These are phyloP conservation scores for Dione vanillae DNA, from an alignment of 2,888 invertebrate species.

Conservation along the genomic window DNA sequence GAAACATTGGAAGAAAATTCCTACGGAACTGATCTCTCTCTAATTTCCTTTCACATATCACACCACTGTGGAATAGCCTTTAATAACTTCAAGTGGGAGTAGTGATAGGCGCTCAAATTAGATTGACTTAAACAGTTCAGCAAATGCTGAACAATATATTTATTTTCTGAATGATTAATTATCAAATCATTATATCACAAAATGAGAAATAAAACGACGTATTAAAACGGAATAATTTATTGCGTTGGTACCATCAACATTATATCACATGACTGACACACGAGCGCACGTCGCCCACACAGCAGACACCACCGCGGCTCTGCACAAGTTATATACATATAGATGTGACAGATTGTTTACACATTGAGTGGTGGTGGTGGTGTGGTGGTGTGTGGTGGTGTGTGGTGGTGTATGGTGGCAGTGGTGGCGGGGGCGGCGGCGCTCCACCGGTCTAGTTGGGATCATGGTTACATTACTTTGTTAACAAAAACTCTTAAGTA, in stretches of 20 bases:
- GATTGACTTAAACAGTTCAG: too few species aligned
- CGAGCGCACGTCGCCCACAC: too few species aligned
- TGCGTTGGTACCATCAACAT: slow-evolving; percentile 6
- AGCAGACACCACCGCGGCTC: background rate
- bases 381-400: background rate
- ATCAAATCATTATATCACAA: too few species aligned
- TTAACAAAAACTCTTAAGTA: slow-evolving; percentile 18
- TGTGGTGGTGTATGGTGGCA: background rate
- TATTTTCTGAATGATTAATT: too few species aligned
- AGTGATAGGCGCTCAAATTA: too few species aligned
- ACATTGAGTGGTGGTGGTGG: background rate
- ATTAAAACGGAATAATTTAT: slow-evolving; percentile 24
- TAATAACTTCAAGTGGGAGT: too few species aligned
- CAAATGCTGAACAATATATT: too few species aligned
- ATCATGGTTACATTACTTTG: background rate
- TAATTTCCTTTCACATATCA: too few species aligned
- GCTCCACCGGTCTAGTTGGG: background rate
- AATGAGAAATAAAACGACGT: background rate
- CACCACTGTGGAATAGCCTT: too few species aligned
- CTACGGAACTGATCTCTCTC: too few species aligned
- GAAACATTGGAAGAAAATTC: too few species aligned
- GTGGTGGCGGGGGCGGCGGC: background rate
- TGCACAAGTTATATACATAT: background rate
- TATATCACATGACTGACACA: background rate
- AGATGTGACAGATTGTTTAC: background rate